Evolutionary conservation across 2,797 vertebrate genomes (phyloP), one percentile per base, ranked within the genome.

Genomic region (Centropyge bicolor): DNA sequence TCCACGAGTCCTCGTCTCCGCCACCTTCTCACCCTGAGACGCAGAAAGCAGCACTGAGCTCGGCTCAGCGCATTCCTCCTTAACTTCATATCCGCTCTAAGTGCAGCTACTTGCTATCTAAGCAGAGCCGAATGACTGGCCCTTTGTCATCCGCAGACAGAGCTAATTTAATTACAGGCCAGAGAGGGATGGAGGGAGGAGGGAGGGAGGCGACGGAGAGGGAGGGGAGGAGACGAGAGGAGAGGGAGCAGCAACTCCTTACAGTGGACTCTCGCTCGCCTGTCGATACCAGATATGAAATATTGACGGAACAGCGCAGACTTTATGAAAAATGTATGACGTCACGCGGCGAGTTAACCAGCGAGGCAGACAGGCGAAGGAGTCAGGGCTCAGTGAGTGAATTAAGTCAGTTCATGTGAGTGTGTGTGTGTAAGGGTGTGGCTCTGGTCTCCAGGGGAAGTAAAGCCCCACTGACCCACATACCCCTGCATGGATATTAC

Each of bases 291-390:
- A 84, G 10, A 81, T 77, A 94, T 94, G 70, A 93, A 94, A 92
- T 93, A 94, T 94, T 92, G 89, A 94, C 75, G 2, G 16, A 70
- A 66, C 63, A 40, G 54, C 20, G 22, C 80, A 86, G 90, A 85
- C 86, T 78, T 86, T 76, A 93, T 94, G 86, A 94, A 95, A 94
- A 92, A 94, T 94, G 88, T 67, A 95, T 91, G 89, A 91, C 84
- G 83, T 90, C 88, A 91, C 22, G 56, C 63, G 3, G 77, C 0
- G 57, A 80, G 86, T 81, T 84, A 82, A 88, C 36, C 80, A 81
- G 72, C 12, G 31, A 88, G 80, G 82, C 89, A 86, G 90, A 87
- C 87, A 81, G 84, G 56, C 76, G 46, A 72, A 79, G 70, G 19
- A 85, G 79, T 31, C 20, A 3, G 55, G 55, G 78, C 80, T 76